Evolutionary conservation across 2,797 vertebrate species (phyloP), one percentile per base, ranked within the genome.

Genomic region (Erpetoichthys calabaricus): DNA sequence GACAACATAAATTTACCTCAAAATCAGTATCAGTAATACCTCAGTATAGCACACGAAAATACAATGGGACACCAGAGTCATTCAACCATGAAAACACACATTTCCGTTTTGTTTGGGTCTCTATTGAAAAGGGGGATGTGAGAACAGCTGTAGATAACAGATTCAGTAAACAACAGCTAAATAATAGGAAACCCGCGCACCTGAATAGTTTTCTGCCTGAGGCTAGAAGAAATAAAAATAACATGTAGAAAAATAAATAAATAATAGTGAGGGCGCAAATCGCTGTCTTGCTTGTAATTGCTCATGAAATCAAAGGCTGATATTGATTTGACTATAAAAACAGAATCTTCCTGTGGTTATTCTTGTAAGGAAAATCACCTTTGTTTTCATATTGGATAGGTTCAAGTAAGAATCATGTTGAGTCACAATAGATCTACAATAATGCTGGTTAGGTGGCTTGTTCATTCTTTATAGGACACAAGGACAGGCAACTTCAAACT

Each of bases 51-150:
- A 55, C n/a, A 44, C 45, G 7, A 57, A 51, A 57, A 56, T 65
- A 68, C 65, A 72, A 66, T 66, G 46, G 61, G 55, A 55, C 56
- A 62, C 60, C 56, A 53, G 45, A 45, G 42, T 45, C 7, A 45
- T 56, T 8, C 41, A 47, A 45, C 54, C 55, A 10, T 42, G 47
- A 45, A 52, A n/a, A 57, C 44, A 61, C 43, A 62, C 41, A 25
- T 46, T 53, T 59, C 50, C 56, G 42, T 42, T 47, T 53, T 47
- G 55, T 44, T 56, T 10, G 54, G 51, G 55, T 45, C 54, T 55
- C 44, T 45, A 41, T 46, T 56, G 47, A 52, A 60, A 50, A 3
- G 49, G 7, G 50, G 7, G 8, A 46, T 10, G 42, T 45, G 7
- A 5, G 10, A 51, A 6, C 55, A 60, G 55, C 47, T 60, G 55